phyloP scores from a whole-genome alignment of 2,888 invertebrate species.

The Lithophane semibrunnea region DNA sequence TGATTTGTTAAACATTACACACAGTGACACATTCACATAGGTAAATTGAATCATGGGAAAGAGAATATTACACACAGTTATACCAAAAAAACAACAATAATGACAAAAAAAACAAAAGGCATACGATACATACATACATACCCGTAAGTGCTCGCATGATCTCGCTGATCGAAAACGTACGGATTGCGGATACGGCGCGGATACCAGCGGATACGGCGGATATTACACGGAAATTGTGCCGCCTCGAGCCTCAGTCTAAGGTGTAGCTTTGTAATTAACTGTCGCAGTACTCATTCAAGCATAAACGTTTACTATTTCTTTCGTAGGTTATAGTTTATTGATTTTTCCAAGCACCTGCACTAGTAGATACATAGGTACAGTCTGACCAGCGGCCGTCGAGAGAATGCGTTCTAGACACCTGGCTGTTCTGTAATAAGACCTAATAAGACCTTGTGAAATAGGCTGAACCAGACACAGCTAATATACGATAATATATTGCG shows the following conservation, averaged over 20 bases:
- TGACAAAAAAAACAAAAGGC: conserved; percentile 17
- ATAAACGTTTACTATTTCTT: conserved; percentile 1
- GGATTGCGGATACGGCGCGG: conserved; percentile 55
- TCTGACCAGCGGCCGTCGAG: too few relatives aligned
- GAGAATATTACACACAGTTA: background rate
- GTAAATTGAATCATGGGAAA: background rate
- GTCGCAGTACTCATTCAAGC: conserved; percentile 34
- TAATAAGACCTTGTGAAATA: too few relatives aligned
- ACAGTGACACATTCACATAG: background rate
- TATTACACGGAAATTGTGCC: conserved; percentile 71
- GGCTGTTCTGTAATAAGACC: too few relatives aligned
- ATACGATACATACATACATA: conserved; percentile 7
- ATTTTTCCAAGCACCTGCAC: background rate
- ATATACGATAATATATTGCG: too few relatives aligned
- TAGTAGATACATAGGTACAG: background rate
- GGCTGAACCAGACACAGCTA: too few relatives aligned
- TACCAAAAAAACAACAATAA: background rate
- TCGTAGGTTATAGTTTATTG: background rate
- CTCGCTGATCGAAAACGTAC: conserved; percentile 65
- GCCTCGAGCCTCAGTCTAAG: conserved; percentile 57
- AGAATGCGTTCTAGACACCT: too few relatives aligned
- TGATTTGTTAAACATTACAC: too few relatives aligned
- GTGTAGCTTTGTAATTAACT: conserved; percentile 59
- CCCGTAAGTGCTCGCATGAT: conserved; percentile 43
- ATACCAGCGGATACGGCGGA: conserved; percentile 65